Conservation (phyloP, 2,888 invertebrate species). For the Malacosoma neustria region DNA sequence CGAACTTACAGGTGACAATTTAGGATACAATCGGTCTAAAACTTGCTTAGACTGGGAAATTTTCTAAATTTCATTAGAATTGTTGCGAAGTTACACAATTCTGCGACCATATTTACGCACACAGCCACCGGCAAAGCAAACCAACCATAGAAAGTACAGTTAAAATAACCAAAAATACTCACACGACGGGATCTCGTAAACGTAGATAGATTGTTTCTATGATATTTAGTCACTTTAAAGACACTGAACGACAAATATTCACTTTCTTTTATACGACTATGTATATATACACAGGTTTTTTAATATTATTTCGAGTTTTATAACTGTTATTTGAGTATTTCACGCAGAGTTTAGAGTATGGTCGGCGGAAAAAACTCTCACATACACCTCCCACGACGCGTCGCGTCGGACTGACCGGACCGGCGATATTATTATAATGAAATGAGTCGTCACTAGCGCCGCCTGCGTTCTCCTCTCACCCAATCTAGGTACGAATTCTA, state of each 20-base stretch:
- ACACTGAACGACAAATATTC: constrained; percentile 36
- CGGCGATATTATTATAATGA: constrained; percentile 15
- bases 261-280: constrained; percentile 36
- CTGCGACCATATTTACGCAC: constrained; percentile 44
- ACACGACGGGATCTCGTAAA: constrained; percentile 39
- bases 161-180: constrained; percentile 60
- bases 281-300: constrained; percentile 31
- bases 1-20: too few species aligned
- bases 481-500: too few species aligned
- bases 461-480: neutral
- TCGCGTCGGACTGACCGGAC: constrained; percentile 48
- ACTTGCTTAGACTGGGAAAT: too few species aligned
- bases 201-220: constrained; percentile 27
- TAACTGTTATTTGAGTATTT: constrained; percentile 41
- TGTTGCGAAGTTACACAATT: constrained; percentile 21
- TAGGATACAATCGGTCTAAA: too few species aligned
- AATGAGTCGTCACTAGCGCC: neutral
- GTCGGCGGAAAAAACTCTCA: constrained; percentile 4
- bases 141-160: constrained; percentile 60
- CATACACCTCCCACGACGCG: constrained; percentile 28
- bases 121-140: constrained; percentile 37
- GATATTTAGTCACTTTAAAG: constrained; percentile 25
- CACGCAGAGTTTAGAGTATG: constrained; percentile 20
- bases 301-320: constrained; percentile 28
- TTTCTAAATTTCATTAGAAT: too few species aligned